Evolutionary conservation across 2,797 vertebrate genomes (phyloP), one percentile per base, ranked within the genome.

Genomic region (Anas bahamensis): DNA sequence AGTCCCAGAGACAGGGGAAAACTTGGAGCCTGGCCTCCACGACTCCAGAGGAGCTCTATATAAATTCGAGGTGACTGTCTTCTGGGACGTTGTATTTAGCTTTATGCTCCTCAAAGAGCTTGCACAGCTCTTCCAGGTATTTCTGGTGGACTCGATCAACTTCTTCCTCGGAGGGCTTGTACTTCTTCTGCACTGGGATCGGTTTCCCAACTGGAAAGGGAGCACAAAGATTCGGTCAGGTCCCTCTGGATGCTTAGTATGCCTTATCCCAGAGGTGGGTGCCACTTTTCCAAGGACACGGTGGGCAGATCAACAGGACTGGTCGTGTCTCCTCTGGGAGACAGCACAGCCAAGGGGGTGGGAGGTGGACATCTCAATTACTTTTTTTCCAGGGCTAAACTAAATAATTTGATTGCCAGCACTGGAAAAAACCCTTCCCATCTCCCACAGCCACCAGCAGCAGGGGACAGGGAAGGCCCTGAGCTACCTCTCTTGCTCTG

Each of bases 21-120:
- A 56, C 66, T 35, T 59, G 46, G 33, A 85, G 55, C 35, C 41
- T 7, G 16, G 31, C 33, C 17, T 68, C 61, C 50, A 13, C 33
- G 29, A 24, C 69, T 89, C 69, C 73, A 35, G 33, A 90, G 52
- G 28, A 65, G 44, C 41, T 52, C 97, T 96, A 98, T 82, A 98
- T 95, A 95, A 99, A 99, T 90, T 98, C 97, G 89, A 99, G 97
- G 79, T 99, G 98, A 24, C 89, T 97, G 86, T 99, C 98, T 57
- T 97, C 95, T 7, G 98, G 98, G 42, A 99, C 69, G 0, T 99
- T 98, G 2, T 98, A 99, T 82, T 98, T 97, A 73, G 85, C 91
- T 97, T 99, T 99, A 91, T 99, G 98, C 72, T 98, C 98, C 71
- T 99, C 99, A 31, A 99, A 99, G 86, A 99, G 98, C 23, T 96